Conservation (phyloP, 2,888 invertebrate genomes). For the Neoaliturus tenellus region DNA sequence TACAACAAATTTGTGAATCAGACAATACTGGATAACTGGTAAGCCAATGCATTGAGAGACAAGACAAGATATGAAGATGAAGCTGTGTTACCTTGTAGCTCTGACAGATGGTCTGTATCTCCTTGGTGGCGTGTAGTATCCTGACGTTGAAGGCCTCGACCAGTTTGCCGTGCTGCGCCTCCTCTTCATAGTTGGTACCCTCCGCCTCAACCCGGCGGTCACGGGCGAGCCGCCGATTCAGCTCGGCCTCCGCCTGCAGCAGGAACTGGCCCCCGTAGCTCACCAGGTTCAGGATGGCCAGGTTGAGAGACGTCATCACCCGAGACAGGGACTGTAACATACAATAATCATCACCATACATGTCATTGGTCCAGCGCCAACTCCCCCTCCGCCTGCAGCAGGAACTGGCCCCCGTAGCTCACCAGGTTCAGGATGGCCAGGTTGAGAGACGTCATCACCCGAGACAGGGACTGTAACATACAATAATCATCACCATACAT, state of each 20-base stretch:
- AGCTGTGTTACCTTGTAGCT: conserved; percentile 86
- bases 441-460: conserved; percentile 53
- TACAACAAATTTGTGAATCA: too few relatives aligned
- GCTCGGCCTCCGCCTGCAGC: conserved; percentile 54
- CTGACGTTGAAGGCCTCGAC: conserved; percentile 75
- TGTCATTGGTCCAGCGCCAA: too few relatives aligned
- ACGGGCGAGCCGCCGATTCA: conserved; percentile 55
- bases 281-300: conserved; percentile 52
- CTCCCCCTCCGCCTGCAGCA: conserved; percentile 54
- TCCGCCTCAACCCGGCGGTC: conserved; percentile 71
- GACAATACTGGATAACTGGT: too few relatives aligned
- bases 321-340: conserved; percentile 52
- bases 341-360: too few relatives aligned
- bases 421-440: conserved; percentile 53
- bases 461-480: conserved; percentile 46
- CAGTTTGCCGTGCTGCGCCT: conserved; percentile 77
- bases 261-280: conserved; percentile 55
- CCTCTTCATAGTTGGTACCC: conserved; percentile 77
- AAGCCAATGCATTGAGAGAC: too few relatives aligned
- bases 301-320: conserved; percentile 55
- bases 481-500: too few relatives aligned
- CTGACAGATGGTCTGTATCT: conserved; percentile 78
- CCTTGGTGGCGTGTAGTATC: conserved; percentile 78
- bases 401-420: conserved; percentile 52
- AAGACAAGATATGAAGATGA: too few relatives aligned